Evolutionary conservation across 2,888 invertebrate species (phyloP).

Genomic region (Nephrocerus scutellatus): DNA sequence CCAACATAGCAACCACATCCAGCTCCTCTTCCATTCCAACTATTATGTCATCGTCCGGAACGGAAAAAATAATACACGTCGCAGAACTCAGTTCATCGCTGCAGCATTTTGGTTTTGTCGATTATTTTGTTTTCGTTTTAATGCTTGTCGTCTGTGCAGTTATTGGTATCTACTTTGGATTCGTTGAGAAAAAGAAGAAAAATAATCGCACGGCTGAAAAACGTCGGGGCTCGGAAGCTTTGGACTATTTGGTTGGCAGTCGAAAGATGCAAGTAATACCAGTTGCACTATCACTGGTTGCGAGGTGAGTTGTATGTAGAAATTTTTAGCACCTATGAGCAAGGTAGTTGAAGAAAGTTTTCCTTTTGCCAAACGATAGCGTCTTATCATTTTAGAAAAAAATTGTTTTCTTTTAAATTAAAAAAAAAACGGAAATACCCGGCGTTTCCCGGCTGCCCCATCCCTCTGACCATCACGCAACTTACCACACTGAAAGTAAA

Average conservation of each 20-base stretch:
- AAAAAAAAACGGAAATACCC: too few relatives aligned
- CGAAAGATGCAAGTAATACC: slow-evolving; percentile 76
- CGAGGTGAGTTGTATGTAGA: slow-evolving; percentile 60
- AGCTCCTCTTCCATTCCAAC: neutral
- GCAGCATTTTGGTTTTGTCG: slow-evolving; percentile 63
- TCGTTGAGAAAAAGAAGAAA: slow-evolving; percentile 54
- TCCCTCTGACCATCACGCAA: too few relatives aligned
- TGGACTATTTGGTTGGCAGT: slow-evolving; percentile 74
- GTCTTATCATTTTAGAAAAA: too few relatives aligned
- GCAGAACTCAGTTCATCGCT: slow-evolving; percentile 48
- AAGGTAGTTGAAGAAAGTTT: too few relatives aligned
- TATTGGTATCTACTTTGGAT: slow-evolving; percentile 77
- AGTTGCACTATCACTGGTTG: slow-evolving; percentile 76
- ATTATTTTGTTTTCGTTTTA: slow-evolving; percentile 69
- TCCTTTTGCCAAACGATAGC: too few relatives aligned
- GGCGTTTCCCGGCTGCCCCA: too few relatives aligned
- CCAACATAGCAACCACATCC: neutral
- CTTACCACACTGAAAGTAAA: too few relatives aligned
- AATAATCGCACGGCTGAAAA: slow-evolving; percentile 28
- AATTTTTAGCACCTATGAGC: too few relatives aligned
- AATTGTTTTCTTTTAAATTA: too few relatives aligned
- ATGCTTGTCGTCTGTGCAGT: slow-evolving; percentile 72
- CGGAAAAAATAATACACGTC: slow-evolving; percentile 31
- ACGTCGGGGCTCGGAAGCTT: slow-evolving; percentile 43
- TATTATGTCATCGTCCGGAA: too few relatives aligned